Conservation (phyloP, 2,113 vertebrate genomes). For the Pachypanchax playfairii region DNA sequence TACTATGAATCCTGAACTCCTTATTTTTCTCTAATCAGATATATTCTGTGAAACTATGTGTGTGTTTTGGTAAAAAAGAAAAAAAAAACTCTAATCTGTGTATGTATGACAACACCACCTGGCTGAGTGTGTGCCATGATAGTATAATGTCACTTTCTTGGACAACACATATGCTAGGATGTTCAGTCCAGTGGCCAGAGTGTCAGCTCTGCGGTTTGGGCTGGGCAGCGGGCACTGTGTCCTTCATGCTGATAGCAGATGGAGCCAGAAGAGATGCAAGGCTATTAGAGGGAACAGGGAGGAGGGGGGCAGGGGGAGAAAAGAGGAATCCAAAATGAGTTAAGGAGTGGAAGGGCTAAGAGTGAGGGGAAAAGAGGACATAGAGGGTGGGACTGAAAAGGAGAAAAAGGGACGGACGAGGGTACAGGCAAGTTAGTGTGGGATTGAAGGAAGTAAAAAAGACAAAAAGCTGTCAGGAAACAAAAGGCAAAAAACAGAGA, state of each 20-base stretch:
- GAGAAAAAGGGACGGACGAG: conserved; percentile 14
- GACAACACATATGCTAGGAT: conserved; percentile 59
- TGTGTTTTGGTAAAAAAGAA: conserved; percentile 1
- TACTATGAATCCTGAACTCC: neutral
- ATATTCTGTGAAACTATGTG: neutral
- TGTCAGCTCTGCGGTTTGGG: conserved; percentile 61
- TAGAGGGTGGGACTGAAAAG: conserved; percentile 7
- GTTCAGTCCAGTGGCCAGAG: conserved; percentile 65
- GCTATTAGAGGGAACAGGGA: conserved; percentile 49
- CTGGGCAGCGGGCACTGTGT: conserved; percentile 62
- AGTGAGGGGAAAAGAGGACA: conserved; percentile 24
- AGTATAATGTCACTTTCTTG: conserved; percentile 25
- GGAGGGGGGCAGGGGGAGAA: conserved; percentile 14
- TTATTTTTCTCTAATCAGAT: neutral
- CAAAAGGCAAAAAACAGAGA: conserved; percentile 15
- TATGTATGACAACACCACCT: conserved; percentile 53
- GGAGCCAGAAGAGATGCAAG: conserved; percentile 58
- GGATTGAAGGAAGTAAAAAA: conserved; percentile 17
- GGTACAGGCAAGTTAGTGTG: conserved; percentile 25
- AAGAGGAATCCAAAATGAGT: conserved; percentile 26
- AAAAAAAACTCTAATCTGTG: too few species aligned
- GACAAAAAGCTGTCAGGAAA: conserved; percentile 9
- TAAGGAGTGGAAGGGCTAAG: conserved; percentile 8
- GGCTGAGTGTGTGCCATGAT: conserved; percentile 24
- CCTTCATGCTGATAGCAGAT: conserved; percentile 71